These are phyloP conservation scores for Phaenicophaeus curvirostris DNA, from an alignment of 2,797 vertebrate species.

Conservation along the genomic window DNA sequence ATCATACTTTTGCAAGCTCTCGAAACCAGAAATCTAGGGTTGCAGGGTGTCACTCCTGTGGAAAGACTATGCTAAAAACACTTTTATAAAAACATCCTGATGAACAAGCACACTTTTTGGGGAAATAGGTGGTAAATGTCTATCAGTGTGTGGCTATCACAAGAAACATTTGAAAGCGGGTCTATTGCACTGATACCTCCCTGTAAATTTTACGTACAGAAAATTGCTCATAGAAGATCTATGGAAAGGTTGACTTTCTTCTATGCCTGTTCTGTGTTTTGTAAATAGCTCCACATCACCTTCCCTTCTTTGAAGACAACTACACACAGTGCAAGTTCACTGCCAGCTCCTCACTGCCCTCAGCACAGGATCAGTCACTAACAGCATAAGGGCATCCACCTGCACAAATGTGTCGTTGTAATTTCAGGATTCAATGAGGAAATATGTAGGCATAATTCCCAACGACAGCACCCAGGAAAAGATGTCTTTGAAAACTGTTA, in stretches of 20 bases:
- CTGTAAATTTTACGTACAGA: rapidly evolving
- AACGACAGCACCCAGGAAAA: conserved; percentile 12
- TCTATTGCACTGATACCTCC: neutral
- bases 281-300: neutral
- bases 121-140: neutral
- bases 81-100: neutral
- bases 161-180: neutral
- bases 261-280: neutral
- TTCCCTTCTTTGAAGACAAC: neutral
- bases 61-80: neutral
- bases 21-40: neutral
- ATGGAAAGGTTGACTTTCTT: neutral
- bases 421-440: conserved; percentile 52
- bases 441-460: conserved; percentile 25
- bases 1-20: neutral
- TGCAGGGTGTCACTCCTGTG: neutral
- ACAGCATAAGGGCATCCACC: neutral
- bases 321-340: neutral
- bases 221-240: neutral
- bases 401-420: neutral
- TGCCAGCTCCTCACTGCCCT: neutral
- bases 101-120: neutral
- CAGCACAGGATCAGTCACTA: conserved; percentile 1
- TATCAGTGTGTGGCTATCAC: neutral
- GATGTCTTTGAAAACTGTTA: conserved; percentile 32